phyloP scores from a whole-genome alignment of 2,888 invertebrate genomes.

The Hypercompe scribonia region DNA sequence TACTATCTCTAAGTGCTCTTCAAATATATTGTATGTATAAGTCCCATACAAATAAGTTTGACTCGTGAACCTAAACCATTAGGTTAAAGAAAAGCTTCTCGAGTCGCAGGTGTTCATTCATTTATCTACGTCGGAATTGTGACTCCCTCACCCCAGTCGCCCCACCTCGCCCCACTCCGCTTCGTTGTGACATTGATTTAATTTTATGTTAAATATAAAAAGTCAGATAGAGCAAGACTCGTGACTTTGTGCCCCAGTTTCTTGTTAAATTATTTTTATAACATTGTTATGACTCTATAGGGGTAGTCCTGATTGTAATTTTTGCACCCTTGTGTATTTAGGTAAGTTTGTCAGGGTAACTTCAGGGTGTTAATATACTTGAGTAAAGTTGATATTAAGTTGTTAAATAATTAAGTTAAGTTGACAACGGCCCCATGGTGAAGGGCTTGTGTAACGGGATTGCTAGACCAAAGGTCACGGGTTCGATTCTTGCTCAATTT shows the following conservation, averaged over 20 bases:
- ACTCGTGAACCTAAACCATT: conserved; percentile 2
- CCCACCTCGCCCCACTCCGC: not conserved
- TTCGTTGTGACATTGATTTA: conserved; percentile 12
- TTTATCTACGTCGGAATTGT: conserved; percentile 16
- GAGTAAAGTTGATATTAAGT: no score
- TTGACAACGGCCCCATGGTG: no score
- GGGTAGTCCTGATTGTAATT: conserved; percentile 8
- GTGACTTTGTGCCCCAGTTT: not conserved
- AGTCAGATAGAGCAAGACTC: not conserved
- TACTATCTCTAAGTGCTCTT: not conserved
- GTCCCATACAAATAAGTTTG: not conserved
- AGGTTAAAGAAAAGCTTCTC: conserved; percentile 6
- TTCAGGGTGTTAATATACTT: not conserved
- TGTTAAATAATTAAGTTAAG: no score
- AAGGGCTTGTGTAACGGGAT: no score
- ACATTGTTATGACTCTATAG: conserved; percentile 13
- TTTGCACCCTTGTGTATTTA: not conserved
- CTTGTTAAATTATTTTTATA: conserved; percentile 11
- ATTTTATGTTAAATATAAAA: conserved; percentile 20
- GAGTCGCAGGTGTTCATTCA: conserved; percentile 11
- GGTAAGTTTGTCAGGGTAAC: not conserved
- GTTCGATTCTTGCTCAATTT: no score
- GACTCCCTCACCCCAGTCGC: not conserved
- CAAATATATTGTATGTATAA: not conserved
- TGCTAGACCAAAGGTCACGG: no score